Base-by-base conservation (phyloP, 2,888 invertebrate genomes). In the Gastracanthus pulcherrimus region DNA sequence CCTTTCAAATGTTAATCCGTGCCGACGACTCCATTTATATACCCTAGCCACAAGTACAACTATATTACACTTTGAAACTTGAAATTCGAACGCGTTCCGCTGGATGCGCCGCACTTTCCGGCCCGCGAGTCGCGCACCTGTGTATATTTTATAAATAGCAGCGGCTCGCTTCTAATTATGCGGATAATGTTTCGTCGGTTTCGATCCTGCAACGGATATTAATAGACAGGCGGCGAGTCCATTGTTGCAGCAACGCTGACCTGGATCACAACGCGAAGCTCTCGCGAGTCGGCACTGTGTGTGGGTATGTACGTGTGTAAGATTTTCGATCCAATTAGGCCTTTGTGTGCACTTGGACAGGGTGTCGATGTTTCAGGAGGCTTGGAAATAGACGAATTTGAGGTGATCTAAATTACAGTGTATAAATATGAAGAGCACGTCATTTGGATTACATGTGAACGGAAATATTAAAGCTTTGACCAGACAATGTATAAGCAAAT, bases 141-240 rank as follows among this genome's bases (percentile, higher is more conserved):
- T 3, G 29, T 2, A 62, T 11, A 9, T 62, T 62, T 55, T 55
- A 55, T 55, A 45, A 45, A 45, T 45, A 45, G 45, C 13, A 58
- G 26, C 34, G 62, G 19, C 34, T 36, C 0, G 71, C 41, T 71
- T 48, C 70, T 71, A 78, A 71, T 78, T 78, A 78, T 78, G 66
- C 55, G 58, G 66, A 72, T 79, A 45, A 74, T 67, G 58, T 79
- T 79, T 45, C 66, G 13, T 48, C 48, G 38, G 41, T 31, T 58
- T 26, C 70, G 19, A 76, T 75, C 64, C n/a, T 13, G 38, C 16
- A 29, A 6, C 23, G 36, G 69, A 60, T 69, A 76, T 60, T 58
- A 31, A 48, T 36, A 45, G 31, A 38, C 16, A 48, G 41, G 41
- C 55, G n/a, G n/a, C n/a, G n/a, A 11, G 31, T 16, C 34, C 67